phyloP scores from a whole-genome alignment of 2,113 vertebrate genomes.

The Vombatus ursinus region DNA sequence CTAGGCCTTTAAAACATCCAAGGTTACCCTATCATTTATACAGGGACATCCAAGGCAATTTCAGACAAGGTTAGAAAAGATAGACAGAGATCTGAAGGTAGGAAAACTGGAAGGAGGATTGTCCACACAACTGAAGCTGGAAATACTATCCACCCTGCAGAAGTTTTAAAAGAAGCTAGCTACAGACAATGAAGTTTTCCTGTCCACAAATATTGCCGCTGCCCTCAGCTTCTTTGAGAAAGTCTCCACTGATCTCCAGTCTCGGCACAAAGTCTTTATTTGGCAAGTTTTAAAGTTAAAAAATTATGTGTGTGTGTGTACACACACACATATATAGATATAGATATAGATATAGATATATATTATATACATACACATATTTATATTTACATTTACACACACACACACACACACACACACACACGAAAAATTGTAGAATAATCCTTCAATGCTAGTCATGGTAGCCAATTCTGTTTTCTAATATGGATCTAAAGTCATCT shows the following conservation, averaged over 20 bases:
- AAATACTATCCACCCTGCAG: constrained; percentile 94
- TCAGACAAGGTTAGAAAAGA: constrained; percentile 94
- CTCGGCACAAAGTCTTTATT: constrained; percentile 96
- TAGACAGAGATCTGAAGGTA: constrained; percentile 97
- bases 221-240: constrained; percentile 95
- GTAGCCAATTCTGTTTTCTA: constrained; percentile 66
- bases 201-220: constrained; percentile 91
- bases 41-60: constrained; percentile 98
- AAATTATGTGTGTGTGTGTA: constrained; percentile 74
- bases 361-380: no score
- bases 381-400: no score
- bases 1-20: constrained; percentile 98
- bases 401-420: no score
- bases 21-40: constrained; percentile 97
- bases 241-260: constrained; percentile 92
- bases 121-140: constrained; percentile 95
- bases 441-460: constrained; percentile 48
- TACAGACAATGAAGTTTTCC: constrained; percentile 91
- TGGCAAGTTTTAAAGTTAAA: constrained; percentile 94
- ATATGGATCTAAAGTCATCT: constrained; percentile 51
- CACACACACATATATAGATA: no score
- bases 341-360: no score
- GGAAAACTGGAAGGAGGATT: constrained; percentile 90
- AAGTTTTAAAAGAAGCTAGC: constrained; percentile 98
- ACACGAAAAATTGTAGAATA: constrained; percentile 34